Evolutionary conservation across 2,888 invertebrate genomes (phyloP).

Genomic region (Choreutis nemorana): DNA sequence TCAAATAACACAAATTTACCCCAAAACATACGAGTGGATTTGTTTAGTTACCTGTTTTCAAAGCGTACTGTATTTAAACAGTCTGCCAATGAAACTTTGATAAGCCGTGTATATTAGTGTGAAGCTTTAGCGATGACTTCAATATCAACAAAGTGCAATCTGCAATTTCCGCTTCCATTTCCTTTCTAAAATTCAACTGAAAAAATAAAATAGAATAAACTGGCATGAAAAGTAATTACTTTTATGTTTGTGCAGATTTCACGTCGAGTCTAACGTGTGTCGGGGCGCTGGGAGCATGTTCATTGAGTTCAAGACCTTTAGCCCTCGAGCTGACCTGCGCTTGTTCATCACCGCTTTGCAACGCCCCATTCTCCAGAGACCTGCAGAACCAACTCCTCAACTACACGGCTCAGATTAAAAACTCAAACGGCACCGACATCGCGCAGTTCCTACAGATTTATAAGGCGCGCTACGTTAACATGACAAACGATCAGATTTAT

Average conservation of each 20-base stretch:
- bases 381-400: conserved; percentile 32
- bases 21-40: too few species aligned
- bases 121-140: too few species aligned
- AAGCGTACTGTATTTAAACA: too few species aligned
- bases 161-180: too few species aligned
- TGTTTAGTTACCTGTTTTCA: too few species aligned
- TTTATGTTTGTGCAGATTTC: conserved; percentile 27
- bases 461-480: conserved; percentile 28
- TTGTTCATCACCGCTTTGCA: conserved; percentile 38
- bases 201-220: too few species aligned
- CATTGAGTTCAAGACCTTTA: conserved; percentile 25
- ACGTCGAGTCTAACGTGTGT: conserved; percentile 33
- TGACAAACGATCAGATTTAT: conserved; percentile 24
- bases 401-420: conserved; percentile 23
- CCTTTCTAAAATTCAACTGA: too few species aligned
- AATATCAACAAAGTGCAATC: too few species aligned
- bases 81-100: too few species aligned
- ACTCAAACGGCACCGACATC: conserved; percentile 21
- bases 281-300: conserved; percentile 24
- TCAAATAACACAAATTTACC: too few species aligned
- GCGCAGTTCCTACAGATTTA: conserved; percentile 29
- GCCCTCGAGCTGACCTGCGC: conserved; percentile 33
- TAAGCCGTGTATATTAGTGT: too few species aligned
- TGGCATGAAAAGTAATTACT: background rate
- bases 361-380: conserved; percentile 31